Evolutionary conservation across 2,113 vertebrate genomes (phyloP).

Genomic region (Hippocampus guttulatus): DNA sequence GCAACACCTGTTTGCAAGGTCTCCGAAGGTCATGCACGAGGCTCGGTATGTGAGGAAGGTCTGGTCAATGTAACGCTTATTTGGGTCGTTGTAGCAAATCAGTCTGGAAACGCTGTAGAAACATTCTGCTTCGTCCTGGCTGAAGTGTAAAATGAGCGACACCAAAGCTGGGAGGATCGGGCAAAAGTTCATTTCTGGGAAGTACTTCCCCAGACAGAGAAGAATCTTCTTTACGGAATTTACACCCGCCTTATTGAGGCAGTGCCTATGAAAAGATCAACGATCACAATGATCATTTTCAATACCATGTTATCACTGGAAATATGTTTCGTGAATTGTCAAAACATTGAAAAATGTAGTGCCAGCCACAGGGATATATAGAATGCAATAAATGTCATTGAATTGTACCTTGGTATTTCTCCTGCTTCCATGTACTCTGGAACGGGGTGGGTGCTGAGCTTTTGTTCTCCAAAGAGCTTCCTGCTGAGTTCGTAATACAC

Average conservation of each 20-base stretch:
- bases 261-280: slow-evolving; percentile 67
- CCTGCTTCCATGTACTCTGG: slow-evolving; percentile 79
- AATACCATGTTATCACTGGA: background rate
- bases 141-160: slow-evolving; percentile 82
- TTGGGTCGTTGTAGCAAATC: slow-evolving; percentile 74
- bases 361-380: no score
- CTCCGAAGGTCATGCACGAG: slow-evolving; percentile 86
- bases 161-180: slow-evolving; percentile 78
- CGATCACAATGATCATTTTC: background rate
- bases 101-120: slow-evolving; percentile 78
- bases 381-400: no score
- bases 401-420: slow-evolving; percentile 72
- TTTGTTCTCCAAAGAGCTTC: slow-evolving; percentile 71
- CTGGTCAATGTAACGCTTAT: slow-evolving; percentile 80
- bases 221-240: slow-evolving; percentile 79
- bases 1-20: slow-evolving; percentile 84
- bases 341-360: no score
- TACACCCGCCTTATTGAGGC: slow-evolving; percentile 74
- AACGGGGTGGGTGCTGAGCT: slow-evolving; percentile 69
- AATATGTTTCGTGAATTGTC: background rate
- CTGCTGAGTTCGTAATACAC: slow-evolving; percentile 64
- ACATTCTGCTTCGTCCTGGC: slow-evolving; percentile 80
- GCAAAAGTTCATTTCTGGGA: slow-evolving; percentile 80
- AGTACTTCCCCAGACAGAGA: slow-evolving; percentile 70
- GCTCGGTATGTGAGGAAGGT: slow-evolving; percentile 80